Evolutionary conservation across 2,888 invertebrate genomes (phyloP).

Genomic region (Xestia ashworthii): DNA sequence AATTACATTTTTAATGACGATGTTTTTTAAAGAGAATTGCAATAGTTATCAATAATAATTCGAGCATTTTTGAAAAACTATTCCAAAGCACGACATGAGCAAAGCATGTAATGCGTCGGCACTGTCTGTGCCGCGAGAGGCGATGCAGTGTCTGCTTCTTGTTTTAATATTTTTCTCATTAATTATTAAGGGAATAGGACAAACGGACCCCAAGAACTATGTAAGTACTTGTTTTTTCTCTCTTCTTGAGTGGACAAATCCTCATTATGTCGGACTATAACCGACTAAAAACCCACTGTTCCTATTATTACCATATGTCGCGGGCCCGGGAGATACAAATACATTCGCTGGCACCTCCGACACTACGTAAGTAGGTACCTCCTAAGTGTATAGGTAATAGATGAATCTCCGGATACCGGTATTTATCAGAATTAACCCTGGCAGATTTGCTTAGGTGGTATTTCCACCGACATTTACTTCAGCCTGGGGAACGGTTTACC

Average conservation of each 20-base stretch:
- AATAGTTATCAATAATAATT: constrained; percentile 30
- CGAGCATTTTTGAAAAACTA: constrained; percentile 14
- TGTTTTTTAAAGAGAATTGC: constrained; percentile 56
- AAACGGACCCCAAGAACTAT: constrained; percentile 71
- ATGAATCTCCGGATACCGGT: constrained; percentile 1
- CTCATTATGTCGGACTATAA: no score
- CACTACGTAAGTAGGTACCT: constrained; percentile 52
- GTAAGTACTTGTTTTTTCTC: constrained; percentile 68
- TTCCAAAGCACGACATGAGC: constrained; percentile 41
- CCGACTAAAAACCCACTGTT: no score
- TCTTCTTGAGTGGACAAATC: no score
- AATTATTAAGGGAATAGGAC: constrained; percentile 63
- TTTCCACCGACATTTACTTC: constrained; percentile 42
- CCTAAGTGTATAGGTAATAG: neutral
- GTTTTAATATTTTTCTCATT: constrained; percentile 65
- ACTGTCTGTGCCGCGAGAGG: constrained; percentile 4
- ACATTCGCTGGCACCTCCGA: no score
- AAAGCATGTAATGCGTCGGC: constrained; percentile 19
- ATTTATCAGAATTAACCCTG: constrained; percentile 22
- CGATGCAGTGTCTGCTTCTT: constrained; percentile 42
- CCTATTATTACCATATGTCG: no score
- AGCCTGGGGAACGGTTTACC: constrained; percentile 43
- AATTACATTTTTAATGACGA: constrained; percentile 75
- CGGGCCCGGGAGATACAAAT: no score
- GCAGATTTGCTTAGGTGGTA: constrained; percentile 36